Percentiles rank a stretch among this genome's conserved stretches.
Conservation (phyloP, 2,888 invertebrate genomes). For the Volucella zonaria region DNA sequence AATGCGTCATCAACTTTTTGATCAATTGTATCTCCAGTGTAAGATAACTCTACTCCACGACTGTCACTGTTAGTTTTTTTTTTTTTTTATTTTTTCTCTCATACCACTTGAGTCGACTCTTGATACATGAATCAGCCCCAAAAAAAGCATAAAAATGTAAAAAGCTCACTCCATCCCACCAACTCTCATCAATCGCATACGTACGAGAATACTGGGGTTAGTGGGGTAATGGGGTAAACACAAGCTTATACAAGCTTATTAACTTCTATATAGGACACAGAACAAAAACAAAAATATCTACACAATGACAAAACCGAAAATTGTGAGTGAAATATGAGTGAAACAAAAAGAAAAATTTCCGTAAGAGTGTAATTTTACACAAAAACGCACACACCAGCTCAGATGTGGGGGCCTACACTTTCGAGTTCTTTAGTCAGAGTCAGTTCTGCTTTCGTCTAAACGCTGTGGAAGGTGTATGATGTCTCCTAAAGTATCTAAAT, state of each 20-base stretch:
- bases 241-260: no score
- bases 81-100: slow-evolving; percentile 17
- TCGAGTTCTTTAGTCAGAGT: no score
- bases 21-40: neutral
- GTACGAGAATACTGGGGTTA: no score
- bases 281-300: neutral
- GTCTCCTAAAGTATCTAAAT: slow-evolving; percentile 36
- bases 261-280: no score
- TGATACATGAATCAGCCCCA: neutral
- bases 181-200: neutral
- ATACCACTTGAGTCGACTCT: slow-evolving; percentile 25
- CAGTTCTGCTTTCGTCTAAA: slow-evolving; percentile 21
- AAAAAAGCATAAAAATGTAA: slow-evolving; percentile 16
- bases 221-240: no score
- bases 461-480: slow-evolving; percentile 45
- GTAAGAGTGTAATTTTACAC: slow-evolving; percentile 32
- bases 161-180: slow-evolving; percentile 15
- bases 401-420: no score
- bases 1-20: neutral
- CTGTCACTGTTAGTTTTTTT: slow-evolving; percentile 24
- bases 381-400: slow-evolving; percentile 12
- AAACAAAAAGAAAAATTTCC: slow-evolving; percentile 23
- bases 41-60: slow-evolving; percentile 23
- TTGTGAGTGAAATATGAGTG: slow-evolving; percentile 46
- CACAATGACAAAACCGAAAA: slow-evolving; percentile 17